phyloP scores from a whole-genome alignment of 2,888 invertebrate genomes.

The Lamellibrachia columna region DNA sequence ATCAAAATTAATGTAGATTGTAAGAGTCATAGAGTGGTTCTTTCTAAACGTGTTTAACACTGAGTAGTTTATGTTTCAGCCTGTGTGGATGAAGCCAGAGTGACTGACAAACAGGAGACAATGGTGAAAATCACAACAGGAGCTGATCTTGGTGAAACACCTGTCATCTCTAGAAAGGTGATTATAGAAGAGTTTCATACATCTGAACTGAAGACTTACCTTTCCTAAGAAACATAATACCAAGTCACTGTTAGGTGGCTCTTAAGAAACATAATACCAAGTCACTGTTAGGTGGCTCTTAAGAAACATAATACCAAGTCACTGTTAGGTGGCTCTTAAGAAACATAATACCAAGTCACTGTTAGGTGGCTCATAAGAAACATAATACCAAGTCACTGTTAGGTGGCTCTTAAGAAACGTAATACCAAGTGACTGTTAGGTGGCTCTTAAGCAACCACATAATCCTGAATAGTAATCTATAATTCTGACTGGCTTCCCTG shows the following conservation, averaged over 20 bases:
- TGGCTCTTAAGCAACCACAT: too few species aligned
- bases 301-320: too few species aligned
- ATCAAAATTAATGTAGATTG: neutral
- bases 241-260: neutral
- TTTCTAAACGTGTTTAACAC: neutral
- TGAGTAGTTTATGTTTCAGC: neutral
- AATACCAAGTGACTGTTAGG: too few species aligned
- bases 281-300: too few species aligned
- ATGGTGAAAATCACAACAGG: neutral
- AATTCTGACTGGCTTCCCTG: too few species aligned
- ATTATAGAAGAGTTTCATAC: neutral
- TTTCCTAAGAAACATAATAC: neutral
- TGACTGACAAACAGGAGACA: neutral
- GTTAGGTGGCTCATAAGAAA: too few species aligned
- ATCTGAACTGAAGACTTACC: neutral
- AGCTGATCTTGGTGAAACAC: neutral
- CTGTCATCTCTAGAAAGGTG: conserved; percentile 10
- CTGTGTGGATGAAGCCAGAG: neutral
- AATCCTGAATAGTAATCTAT: too few species aligned
- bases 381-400: too few species aligned
- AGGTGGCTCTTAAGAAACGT: too few species aligned
- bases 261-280: too few species aligned
- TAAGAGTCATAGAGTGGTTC: neutral
- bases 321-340: too few species aligned
- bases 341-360: too few species aligned